These are phyloP conservation scores for Cliona cf. orientalis DNA, from an alignment of 37 sponge, comb jelly and placozoan genomes.

Conservation along the genomic window DNA sequence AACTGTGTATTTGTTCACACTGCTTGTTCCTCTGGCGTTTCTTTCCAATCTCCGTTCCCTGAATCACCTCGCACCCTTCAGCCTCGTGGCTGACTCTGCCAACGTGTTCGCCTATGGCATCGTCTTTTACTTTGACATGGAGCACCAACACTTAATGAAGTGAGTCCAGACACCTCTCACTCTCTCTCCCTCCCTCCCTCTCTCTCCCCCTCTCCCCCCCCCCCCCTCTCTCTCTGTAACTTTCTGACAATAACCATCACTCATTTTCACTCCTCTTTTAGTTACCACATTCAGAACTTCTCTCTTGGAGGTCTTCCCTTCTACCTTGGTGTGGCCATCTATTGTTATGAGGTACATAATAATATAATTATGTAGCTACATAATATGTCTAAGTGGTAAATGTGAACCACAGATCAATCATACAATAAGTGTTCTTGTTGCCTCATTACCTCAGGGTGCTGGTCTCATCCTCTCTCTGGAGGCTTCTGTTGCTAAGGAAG, in stretches of 20 bases:
- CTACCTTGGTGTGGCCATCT: conserved; percentile 88
- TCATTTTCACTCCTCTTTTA: conserved; percentile 10
- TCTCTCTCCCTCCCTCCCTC: background rate
- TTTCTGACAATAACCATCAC: conserved; percentile 34
- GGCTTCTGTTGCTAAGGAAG: conserved; percentile 62
- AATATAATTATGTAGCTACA: background rate
- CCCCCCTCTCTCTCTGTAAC: conserved; percentile 18
- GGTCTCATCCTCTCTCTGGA: conserved; percentile 93
- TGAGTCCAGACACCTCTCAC: conserved; percentile 40
- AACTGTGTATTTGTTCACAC: conserved; percentile 16
- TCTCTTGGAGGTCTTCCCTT: conserved; percentile 84
- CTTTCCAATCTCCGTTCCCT: conserved; percentile 60
- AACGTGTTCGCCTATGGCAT: conserved; percentile 92
- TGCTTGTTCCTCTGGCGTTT: conserved; percentile 53
- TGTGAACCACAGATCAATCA: too few relatives aligned
- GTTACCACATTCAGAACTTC: conserved; percentile 48
- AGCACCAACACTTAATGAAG: conserved; percentile 79
- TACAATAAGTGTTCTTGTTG: too few relatives aligned
- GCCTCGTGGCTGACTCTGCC: conserved; percentile 89
- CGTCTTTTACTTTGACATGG: conserved; percentile 93
- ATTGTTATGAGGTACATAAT: conserved; percentile 86
- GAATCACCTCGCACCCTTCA: conserved; percentile 61
- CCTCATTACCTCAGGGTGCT: conserved; percentile 80
- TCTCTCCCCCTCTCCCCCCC: background rate
- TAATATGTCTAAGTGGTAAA: too few relatives aligned